These are phyloP conservation scores for Caenorhabditis sp. DNA, from an alignment of 2,888 invertebrate genomes.

Conservation along the genomic window DNA sequence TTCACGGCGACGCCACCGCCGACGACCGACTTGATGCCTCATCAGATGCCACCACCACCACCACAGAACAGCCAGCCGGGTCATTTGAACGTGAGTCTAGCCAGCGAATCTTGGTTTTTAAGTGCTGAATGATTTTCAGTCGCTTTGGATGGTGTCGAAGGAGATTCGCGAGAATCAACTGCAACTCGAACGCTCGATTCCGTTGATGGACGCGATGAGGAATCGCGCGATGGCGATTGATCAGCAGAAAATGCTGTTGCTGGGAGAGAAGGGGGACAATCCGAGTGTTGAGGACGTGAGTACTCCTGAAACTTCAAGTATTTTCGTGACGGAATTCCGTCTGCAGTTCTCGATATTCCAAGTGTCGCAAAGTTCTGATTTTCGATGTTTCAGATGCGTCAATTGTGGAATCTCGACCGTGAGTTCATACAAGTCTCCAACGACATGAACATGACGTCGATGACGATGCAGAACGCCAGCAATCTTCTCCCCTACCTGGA, in stretches of 20 bases:
- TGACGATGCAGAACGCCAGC: conserved; percentile 16
- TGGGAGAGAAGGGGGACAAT: conserved; percentile 19
- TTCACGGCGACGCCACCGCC: conserved; percentile 23
- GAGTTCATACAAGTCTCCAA: conserved; percentile 9
- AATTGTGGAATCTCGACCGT: conserved; percentile 21
- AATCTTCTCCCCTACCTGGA: conserved; percentile 26
- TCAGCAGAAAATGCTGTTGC: conserved; percentile 13
- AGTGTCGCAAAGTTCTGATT: neutral
- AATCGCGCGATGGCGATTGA: conserved; percentile 23
- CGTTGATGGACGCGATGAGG: conserved; percentile 7
- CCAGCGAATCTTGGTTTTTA: no score
- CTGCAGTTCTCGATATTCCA: no score
- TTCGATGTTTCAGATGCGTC: conserved; percentile 39
- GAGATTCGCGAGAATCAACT: conserved; percentile 43
- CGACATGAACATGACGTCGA: neutral
- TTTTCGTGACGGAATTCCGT: no score
- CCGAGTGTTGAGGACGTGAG: conserved; percentile 39
- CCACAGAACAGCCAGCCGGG: conserved; percentile 16
- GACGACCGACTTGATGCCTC: neutral
- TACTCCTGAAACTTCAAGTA: no score
- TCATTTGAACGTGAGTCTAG: conserved; percentile 24
- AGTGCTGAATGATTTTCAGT: neutral
- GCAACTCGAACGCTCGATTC: conserved; percentile 18
- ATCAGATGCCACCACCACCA: neutral
- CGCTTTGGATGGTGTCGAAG: conserved; percentile 42